A percentile compares a stretch with the other conserved stretches of the same genome.
These are phyloP conservation scores for Manis javanica DNA, from an alignment of 2,797 vertebrate species.

Conservation along the genomic window DNA sequence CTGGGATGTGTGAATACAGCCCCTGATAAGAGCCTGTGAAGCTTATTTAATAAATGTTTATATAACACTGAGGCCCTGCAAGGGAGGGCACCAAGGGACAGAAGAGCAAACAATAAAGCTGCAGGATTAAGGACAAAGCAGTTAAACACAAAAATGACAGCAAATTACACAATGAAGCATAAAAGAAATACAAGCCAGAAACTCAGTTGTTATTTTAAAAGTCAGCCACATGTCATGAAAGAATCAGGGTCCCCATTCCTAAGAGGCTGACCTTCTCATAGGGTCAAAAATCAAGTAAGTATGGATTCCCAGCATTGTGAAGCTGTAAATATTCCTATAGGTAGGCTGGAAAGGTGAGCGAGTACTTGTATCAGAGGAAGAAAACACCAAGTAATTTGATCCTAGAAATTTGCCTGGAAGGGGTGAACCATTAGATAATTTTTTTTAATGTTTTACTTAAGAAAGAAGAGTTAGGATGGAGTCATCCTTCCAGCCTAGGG, in stretches of 20 bases:
- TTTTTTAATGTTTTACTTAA: neutral
- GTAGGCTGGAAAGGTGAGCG: neutral
- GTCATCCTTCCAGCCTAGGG: neutral
- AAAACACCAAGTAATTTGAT: constrained; percentile 1
- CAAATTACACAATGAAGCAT: constrained; percentile 33
- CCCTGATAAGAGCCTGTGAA: neutral
- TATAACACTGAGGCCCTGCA: neutral
- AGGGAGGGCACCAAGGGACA: constrained; percentile 18
- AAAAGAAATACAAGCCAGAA: constrained; percentile 52
- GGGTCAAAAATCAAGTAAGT: constrained; percentile 1
- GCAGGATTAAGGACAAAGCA: neutral
- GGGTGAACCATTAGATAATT: neutral
- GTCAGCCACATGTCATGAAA: neutral
- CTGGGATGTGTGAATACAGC: too few relatives aligned
- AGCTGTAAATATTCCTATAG: neutral
- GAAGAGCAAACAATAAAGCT: constrained; percentile 38
- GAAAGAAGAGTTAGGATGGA: neutral
- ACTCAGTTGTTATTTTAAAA: constrained; percentile 54
- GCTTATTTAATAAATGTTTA: constrained; percentile 56
- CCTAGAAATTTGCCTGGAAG: neutral
- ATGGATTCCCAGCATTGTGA: neutral
- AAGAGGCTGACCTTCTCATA: constrained; percentile 7
- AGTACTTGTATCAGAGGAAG: neutral
- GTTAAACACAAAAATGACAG: constrained; percentile 34
- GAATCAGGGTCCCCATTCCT: constrained; percentile 13